Percentiles rank a stretch among this genome's conserved stretches.
These are phyloP conservation scores for Myxocyprinus asiaticus DNA, from an alignment of 2,113 vertebrate genomes.

Conservation along the genomic window DNA sequence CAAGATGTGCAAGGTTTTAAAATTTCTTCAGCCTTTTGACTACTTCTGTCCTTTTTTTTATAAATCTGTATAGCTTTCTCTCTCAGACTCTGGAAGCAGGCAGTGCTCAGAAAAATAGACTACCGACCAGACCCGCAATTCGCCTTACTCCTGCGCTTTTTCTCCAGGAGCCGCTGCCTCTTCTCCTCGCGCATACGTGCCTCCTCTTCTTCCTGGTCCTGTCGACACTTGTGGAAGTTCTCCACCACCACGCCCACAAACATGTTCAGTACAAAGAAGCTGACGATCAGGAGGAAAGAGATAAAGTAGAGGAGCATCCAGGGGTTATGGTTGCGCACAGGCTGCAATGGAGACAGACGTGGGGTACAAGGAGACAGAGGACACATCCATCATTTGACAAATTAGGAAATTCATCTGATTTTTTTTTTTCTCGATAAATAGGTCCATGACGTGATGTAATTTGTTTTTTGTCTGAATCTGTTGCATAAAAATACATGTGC, in stretches of 20 bases:
- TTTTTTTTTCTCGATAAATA: no score
- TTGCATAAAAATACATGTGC: no score
- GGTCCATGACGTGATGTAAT: no score
- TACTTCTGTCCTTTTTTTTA: constrained; percentile 48
- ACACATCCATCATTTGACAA: background rate
- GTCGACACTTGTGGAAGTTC: constrained; percentile 97
- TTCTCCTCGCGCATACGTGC: constrained; percentile 87
- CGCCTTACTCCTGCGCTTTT: constrained; percentile 99
- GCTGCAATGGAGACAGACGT: constrained; percentile 67
- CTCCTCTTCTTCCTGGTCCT: constrained; percentile 94
- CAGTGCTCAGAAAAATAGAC: constrained; percentile 93
- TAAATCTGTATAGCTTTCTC: constrained; percentile 59
- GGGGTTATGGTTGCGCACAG: constrained; percentile 90
- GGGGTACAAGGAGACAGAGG: background rate
- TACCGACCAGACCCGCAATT: constrained; percentile 89
- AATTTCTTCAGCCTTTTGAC: constrained; percentile 25
- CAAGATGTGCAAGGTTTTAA: constrained; percentile 20
- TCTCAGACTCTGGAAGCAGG: constrained; percentile 85
- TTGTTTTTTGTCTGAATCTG: no score
- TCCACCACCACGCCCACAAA: constrained; percentile 95
- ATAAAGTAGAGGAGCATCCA: constrained; percentile 98
- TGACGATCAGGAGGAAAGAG: constrained; percentile 96
- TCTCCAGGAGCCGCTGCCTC: constrained; percentile 87
- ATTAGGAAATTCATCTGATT: no score
- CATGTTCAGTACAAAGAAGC: constrained; percentile 97